Percentiles rank a stretch among this genome's conserved stretches.
These are phyloP conservation scores for Danio tinwini DNA, from an alignment of 2,797 vertebrate species.

Conservation along the genomic window DNA sequence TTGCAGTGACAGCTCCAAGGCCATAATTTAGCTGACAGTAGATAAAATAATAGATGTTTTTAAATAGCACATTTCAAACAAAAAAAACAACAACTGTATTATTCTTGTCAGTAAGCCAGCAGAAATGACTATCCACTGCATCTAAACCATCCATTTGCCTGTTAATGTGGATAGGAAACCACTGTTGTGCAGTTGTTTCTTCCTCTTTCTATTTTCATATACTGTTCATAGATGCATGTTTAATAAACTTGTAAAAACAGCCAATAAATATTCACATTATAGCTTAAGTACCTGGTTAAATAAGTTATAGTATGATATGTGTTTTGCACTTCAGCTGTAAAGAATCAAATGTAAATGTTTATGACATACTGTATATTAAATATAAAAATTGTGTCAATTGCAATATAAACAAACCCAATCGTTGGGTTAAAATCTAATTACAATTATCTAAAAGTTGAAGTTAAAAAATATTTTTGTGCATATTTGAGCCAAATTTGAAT, in stretches of 20 bases:
- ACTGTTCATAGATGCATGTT: not conserved
- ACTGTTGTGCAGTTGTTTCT: not conserved
- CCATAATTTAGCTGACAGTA: not conserved
- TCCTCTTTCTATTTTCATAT: too few relatives aligned
- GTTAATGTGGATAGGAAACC: constrained; percentile 4
- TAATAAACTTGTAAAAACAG: too few relatives aligned
- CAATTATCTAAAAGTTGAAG: too few relatives aligned
- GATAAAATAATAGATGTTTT: not conserved
- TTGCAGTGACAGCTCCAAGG: not conserved
- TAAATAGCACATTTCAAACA: not conserved
- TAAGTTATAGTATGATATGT: not conserved
- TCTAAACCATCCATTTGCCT: not conserved
- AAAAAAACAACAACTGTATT: not conserved
- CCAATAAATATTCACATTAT: not conserved
- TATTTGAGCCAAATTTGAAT: too few relatives aligned
- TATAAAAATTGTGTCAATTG: too few relatives aligned
- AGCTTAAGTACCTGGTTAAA: too few relatives aligned
- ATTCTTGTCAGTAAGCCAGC: not conserved
- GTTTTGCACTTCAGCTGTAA: not conserved
- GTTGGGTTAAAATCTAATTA: too few relatives aligned
- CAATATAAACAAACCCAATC: too few relatives aligned
- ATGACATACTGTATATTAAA: not conserved
- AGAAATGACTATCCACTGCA: not conserved
- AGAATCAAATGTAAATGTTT: not conserved
- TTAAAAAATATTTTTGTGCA: too few relatives aligned